Percentiles rank a stretch among this genome's conserved stretches.
Evolutionary conservation across 35 echinoderm and acorn worm genomes (phyloP).

Genomic region (Hemicentrotus pulcherrimus): DNA sequence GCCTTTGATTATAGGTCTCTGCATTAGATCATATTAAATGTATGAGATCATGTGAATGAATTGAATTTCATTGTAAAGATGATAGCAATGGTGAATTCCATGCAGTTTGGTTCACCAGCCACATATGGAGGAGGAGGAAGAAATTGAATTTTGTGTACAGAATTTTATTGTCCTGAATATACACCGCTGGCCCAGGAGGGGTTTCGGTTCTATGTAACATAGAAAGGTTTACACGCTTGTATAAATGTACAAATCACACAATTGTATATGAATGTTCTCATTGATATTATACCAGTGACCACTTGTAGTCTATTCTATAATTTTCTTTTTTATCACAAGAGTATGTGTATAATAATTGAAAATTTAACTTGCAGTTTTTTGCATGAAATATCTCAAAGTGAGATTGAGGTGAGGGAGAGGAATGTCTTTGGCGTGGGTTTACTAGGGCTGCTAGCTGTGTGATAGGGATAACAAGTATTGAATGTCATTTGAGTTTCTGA

Average conservation of each 20-base stretch:
- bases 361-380: background rate
- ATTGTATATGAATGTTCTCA: slow-evolving; percentile 37
- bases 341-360: slow-evolving; percentile 25
- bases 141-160: slow-evolving; percentile 27
- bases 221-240: slow-evolving; percentile 33
- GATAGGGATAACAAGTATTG: background rate
- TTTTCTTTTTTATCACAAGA: slow-evolving; percentile 42
- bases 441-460: background rate
- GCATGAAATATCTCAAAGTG: slow-evolving; percentile 14
- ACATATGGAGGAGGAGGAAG: background rate
- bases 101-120: background rate
- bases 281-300: slow-evolving; percentile 2
- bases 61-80: background rate
- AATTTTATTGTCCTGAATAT: slow-evolving; percentile 24
- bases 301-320: slow-evolving; percentile 36
- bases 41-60: background rate
- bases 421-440: slow-evolving; percentile 6
- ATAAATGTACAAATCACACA: slow-evolving; percentile 48
- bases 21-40: background rate
- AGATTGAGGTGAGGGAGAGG: background rate
- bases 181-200: background rate
- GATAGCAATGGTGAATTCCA: background rate
- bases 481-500: slow-evolving; percentile 4
- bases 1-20: slow-evolving; percentile 27
- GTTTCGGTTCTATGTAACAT: background rate